Conservation (phyloP, 2,797 vertebrate species). For the Tapera naevia region DNA sequence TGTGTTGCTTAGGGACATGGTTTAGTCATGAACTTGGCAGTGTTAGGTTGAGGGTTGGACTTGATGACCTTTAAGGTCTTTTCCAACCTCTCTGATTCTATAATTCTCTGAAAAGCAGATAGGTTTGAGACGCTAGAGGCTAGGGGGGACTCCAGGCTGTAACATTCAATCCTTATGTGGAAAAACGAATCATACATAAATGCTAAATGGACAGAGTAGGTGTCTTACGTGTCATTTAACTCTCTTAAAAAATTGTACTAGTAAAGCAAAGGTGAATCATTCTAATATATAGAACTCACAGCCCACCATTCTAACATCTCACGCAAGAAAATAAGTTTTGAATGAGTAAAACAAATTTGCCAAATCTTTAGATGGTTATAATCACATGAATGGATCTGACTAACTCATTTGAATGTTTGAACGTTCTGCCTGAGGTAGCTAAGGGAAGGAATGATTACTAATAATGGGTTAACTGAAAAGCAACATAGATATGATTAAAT, state of each 20-base stretch:
- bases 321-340: slow-evolving; percentile 40
- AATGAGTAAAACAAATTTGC: slow-evolving; percentile 36
- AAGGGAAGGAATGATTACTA: slow-evolving; percentile 2
- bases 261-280: slow-evolving; percentile 44
- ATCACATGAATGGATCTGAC: slow-evolving; percentile 30
- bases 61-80: too few species aligned
- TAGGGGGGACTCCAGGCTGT: neutral
- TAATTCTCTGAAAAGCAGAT: neutral
- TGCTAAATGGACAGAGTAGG: slow-evolving; percentile 38
- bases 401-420: slow-evolving; percentile 12
- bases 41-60: too few species aligned
- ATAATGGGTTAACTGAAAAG: slow-evolving; percentile 22
- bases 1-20: too few species aligned
- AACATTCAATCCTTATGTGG: neutral
- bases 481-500: neutral
- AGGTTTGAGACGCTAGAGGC: neutral
- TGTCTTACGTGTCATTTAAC: neutral
- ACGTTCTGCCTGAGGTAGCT: neutral
- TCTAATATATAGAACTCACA: neutral
- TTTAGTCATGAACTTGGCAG: too few species aligned
- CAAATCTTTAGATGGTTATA: slow-evolving; percentile 27
- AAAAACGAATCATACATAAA: slow-evolving; percentile 20
- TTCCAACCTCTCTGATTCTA: too few species aligned
- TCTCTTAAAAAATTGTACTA: neutral
- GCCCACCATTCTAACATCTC: slow-evolving; percentile 31